These are phyloP conservation scores for Caloenas nicobarica DNA, from an alignment of 2,113 vertebrate species.

Conservation along the genomic window DNA sequence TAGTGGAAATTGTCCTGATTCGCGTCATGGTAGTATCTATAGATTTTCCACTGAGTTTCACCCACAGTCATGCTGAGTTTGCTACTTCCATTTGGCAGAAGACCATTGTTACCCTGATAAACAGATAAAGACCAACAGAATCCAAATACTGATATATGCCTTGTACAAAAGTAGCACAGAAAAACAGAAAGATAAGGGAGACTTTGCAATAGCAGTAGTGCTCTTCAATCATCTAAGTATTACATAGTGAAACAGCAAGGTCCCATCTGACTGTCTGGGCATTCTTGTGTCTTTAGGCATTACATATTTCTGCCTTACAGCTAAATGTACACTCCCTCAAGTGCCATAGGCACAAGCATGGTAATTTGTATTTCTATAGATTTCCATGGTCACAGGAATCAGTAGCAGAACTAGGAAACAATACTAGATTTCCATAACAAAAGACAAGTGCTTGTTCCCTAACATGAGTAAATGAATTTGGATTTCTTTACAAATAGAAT, in stretches of 20 bases:
- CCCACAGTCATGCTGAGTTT: background rate
- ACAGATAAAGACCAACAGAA: background rate
- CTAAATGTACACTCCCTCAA: background rate
- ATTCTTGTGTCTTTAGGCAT: background rate
- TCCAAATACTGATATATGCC: background rate
- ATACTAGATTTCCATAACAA: conserved; percentile 56
- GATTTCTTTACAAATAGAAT: background rate
- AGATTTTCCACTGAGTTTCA: background rate
- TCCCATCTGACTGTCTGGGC: background rate
- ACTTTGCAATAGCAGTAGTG: background rate
- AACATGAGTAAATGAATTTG: conserved; percentile 8
- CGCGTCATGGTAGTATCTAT: background rate
- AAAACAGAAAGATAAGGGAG: background rate
- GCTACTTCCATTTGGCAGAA: background rate
- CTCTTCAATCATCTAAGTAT: background rate
- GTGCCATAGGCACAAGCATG: background rate
- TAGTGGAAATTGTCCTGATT: background rate
- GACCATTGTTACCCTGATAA: background rate
- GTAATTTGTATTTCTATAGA: conserved; percentile 18
- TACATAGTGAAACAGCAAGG: background rate
- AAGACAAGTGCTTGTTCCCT: background rate
- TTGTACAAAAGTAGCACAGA: background rate
- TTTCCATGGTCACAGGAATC: conserved; percentile 32
- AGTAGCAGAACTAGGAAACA: conserved; percentile 15
- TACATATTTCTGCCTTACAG: background rate